Percentiles rank a stretch among this genome's conserved stretches.
Conservation (phyloP, 2,797 vertebrate genomes). For the Hafferia zeledoni region DNA sequence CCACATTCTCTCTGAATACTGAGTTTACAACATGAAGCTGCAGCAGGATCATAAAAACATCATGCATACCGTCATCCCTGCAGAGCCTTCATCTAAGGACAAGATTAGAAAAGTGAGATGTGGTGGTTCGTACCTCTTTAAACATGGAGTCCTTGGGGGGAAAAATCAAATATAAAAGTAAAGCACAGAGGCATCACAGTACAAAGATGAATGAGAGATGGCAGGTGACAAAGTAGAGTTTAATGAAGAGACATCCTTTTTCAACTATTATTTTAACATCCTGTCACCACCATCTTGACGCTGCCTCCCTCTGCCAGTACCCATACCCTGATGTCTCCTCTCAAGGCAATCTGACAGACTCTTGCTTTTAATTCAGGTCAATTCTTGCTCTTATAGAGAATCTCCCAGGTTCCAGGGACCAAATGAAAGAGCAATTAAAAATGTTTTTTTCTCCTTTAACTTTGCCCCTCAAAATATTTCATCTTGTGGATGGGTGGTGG, state of each 20-base stretch:
- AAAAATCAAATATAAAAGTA: background rate
- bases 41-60: background rate
- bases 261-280: background rate
- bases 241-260: background rate
- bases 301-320: background rate
- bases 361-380: background rate
- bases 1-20: background rate
- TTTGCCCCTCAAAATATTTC: background rate
- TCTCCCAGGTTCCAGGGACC: background rate
- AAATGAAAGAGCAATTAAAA: background rate
- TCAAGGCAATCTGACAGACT: background rate
- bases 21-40: background rate
- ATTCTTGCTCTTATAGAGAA: background rate
- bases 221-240: background rate
- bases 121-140: background rate
- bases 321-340: background rate
- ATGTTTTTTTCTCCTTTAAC: background rate
- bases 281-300: background rate
- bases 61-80: accelerated
- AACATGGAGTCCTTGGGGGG: background rate
- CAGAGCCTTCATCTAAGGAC: background rate
- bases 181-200: background rate
- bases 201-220: background rate
- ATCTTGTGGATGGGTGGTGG: too few species aligned
- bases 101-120: background rate